Evolutionary conservation across 2,888 invertebrate species (phyloP).

Genomic region (Choristoneura rosaceana): DNA sequence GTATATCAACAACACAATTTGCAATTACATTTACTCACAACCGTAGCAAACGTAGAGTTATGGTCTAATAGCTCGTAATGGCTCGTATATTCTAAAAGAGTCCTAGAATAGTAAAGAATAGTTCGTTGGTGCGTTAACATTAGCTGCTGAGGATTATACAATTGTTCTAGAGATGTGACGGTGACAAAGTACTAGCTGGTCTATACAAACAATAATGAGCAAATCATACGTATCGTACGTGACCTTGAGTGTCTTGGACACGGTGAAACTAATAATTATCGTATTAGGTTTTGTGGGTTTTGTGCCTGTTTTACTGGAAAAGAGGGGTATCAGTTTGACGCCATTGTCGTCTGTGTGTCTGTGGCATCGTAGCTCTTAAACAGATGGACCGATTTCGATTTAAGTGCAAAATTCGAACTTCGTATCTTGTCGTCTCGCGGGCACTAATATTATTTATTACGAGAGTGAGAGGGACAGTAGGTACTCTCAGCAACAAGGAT

Average conservation of each 20-base stretch:
- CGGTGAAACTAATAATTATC: too few species aligned
- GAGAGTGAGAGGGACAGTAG: too few species aligned
- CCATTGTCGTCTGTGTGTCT: too few species aligned
- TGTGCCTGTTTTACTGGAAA: too few species aligned
- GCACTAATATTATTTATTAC: too few species aligned
- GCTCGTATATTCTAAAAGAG: background rate
- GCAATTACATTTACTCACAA: background rate
- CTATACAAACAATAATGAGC: constrained; percentile 14
- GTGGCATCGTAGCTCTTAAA: too few species aligned
- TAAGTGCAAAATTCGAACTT: too few species aligned
- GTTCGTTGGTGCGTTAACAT: background rate
- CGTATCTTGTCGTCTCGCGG: too few species aligned
- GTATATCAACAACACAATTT: background rate
- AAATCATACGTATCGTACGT: background rate
- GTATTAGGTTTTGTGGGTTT: too few species aligned
- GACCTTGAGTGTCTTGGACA: constrained; percentile 13
- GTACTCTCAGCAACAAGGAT: too few species aligned
- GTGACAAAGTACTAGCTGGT: constrained; percentile 7
- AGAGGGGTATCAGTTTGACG: too few species aligned
- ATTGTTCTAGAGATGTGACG: background rate
- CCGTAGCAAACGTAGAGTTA: background rate
- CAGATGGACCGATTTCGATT: too few species aligned
- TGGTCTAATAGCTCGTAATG: background rate
- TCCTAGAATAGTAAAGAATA: background rate
- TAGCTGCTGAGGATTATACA: background rate